Conservation (phyloP, 2,888 invertebrate species). For the Tenthredo mesomela region DNA sequence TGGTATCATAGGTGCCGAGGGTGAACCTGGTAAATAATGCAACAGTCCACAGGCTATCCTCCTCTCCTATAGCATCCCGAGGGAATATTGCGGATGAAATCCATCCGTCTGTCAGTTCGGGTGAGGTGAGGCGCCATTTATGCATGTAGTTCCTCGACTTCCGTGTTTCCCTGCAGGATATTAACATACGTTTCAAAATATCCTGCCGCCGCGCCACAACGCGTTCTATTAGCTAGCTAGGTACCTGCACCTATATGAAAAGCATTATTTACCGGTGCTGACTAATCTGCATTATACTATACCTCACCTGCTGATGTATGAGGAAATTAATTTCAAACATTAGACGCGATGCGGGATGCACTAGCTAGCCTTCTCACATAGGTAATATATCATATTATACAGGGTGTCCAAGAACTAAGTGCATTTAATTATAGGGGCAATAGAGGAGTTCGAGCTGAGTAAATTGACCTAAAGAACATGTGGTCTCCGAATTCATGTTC, state of each 20-base stretch:
- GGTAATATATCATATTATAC: too few relatives aligned
- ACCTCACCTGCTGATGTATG: not conserved
- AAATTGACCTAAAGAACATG: too few relatives aligned
- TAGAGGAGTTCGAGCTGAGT: too few relatives aligned
- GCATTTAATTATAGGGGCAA: too few relatives aligned
- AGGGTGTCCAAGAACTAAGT: too few relatives aligned
- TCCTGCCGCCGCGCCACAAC: not conserved
- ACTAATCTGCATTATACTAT: not conserved
- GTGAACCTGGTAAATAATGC: constrained; percentile 45
- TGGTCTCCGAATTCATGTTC: too few relatives aligned
- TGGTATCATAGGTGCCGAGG: not conserved
- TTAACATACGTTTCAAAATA: constrained; percentile 14
- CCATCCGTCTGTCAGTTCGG: constrained; percentile 25
- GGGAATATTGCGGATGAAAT: constrained; percentile 33
- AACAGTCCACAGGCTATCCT: constrained; percentile 36
- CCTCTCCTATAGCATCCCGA: not conserved
- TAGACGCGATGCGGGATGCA: not conserved
- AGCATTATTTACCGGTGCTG: constrained; percentile 3
- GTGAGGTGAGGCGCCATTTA: not conserved
- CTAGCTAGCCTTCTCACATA: too few relatives aligned
- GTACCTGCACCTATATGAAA: too few relatives aligned
- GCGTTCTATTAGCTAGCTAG: too few relatives aligned
- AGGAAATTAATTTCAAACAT: not conserved
- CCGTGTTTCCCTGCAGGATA: constrained; percentile 9
- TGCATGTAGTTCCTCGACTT: constrained; percentile 9